phyloP scores from a whole-genome alignment of 1,140 invertebrate species.

The Phortica variegata region DNA sequence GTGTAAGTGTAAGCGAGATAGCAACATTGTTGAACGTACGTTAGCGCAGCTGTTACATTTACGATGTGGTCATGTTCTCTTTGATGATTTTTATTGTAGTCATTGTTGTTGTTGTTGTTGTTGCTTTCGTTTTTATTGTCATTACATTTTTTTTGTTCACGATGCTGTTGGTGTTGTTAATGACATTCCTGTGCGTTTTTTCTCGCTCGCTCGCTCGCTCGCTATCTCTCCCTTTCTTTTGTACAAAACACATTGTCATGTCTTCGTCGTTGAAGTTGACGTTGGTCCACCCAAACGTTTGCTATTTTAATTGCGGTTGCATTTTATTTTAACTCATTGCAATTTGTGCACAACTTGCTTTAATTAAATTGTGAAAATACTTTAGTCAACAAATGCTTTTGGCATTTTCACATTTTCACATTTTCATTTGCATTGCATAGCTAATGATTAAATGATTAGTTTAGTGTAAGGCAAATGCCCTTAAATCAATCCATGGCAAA shows the following conservation, averaged over 20 bases:
- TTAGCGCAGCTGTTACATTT: not conserved
- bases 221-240: too few species aligned
- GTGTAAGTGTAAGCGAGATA: slow-evolving; percentile 15
- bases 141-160: not conserved
- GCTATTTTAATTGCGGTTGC: slow-evolving; percentile 54
- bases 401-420: too few species aligned
- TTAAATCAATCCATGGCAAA: not conserved
- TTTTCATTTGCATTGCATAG: too few species aligned
- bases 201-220: not conserved
- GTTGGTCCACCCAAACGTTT: slow-evolving; percentile 11
- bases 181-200: not conserved
- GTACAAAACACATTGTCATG: not conserved
- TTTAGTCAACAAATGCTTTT: too few species aligned
- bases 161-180: not conserved
- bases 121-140: not conserved
- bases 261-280: not conserved
- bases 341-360: slow-evolving; percentile 11
- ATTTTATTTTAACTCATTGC: slow-evolving; percentile 52
- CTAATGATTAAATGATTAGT: too few species aligned
- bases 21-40: slow-evolving; percentile 19
- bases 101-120: not conserved
- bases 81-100: too few species aligned
- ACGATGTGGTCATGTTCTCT: too few species aligned
- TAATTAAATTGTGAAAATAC: not conserved
- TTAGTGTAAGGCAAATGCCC: too few species aligned